phyloP scores from a whole-genome alignment of 1,140 invertebrate species.

The Lucilia sericata region DNA sequence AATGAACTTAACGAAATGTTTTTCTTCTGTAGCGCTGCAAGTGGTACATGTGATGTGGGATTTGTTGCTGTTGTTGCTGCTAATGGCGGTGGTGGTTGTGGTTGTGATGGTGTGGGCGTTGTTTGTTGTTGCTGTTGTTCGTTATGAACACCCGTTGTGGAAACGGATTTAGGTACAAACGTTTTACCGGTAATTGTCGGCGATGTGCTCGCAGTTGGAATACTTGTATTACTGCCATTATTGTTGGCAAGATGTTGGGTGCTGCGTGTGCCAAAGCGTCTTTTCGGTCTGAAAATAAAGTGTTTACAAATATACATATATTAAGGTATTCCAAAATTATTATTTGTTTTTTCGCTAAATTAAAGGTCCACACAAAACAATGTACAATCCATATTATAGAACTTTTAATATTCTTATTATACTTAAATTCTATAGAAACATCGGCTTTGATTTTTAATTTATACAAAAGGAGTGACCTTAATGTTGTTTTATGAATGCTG shows the following conservation, averaged over 20 bases:
- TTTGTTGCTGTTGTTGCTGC: slow-evolving; percentile 9
- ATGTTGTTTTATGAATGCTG: too few relatives aligned
- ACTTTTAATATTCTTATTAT: too few relatives aligned
- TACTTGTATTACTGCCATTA: slow-evolving; percentile 42
- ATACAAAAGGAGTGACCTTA: too few relatives aligned
- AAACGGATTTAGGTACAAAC: slow-evolving; percentile 59
- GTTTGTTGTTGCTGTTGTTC: slow-evolving; percentile 52
- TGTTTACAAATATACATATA: too few relatives aligned
- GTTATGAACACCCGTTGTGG: slow-evolving; percentile 52
- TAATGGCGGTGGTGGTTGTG: slow-evolving; percentile 45
- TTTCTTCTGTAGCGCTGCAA: slow-evolving; percentile 56
- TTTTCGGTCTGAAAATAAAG: slow-evolving; percentile 55
- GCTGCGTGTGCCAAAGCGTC: slow-evolving; percentile 64
- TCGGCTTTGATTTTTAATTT: too few relatives aligned
- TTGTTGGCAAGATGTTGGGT: slow-evolving; percentile 56
- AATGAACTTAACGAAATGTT: slow-evolving; percentile 63
- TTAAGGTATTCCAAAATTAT: too few relatives aligned
- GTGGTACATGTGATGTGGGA: slow-evolving; percentile 37
- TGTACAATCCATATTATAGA: too few relatives aligned
- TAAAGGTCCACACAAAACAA: too few relatives aligned
- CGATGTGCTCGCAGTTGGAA: slow-evolving; percentile 27
- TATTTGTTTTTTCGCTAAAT: too few relatives aligned
- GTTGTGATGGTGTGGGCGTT: slow-evolving; percentile 44
- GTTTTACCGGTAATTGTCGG: slow-evolving; percentile 45
- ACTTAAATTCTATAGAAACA: too few relatives aligned